Evolutionary conservation across 2,113 vertebrate species (phyloP).

Genomic region (Notarius lentiginosus): DNA sequence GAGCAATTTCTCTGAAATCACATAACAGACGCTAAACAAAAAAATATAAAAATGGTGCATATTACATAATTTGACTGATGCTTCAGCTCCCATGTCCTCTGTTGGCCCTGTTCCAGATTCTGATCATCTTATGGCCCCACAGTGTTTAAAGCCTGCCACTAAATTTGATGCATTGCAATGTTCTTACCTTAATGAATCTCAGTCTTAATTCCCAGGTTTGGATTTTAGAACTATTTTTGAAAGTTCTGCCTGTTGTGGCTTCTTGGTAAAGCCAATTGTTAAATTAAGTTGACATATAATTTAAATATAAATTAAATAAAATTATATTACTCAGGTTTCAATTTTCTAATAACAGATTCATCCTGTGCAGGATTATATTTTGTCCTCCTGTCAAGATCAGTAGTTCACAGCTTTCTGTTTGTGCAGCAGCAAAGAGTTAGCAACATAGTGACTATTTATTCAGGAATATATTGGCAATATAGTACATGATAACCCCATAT

Average conservation of each 20-base stretch:
- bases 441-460: too few relatives aligned
- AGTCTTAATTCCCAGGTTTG: not conserved
- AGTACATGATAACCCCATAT: too few relatives aligned
- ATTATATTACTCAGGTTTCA: not conserved
- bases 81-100: not conserved
- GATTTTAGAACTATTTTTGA: not conserved
- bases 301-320: not conserved
- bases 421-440: too few relatives aligned
- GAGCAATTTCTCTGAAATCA: slow-evolving; percentile 62
- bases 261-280: not conserved
- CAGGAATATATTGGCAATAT: too few relatives aligned
- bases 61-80: not conserved
- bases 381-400: too few relatives aligned
- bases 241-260: not conserved
- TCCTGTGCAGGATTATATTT: too few relatives aligned
- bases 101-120: not conserved
- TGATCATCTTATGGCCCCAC: not conserved
- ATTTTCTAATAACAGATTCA: too few relatives aligned
- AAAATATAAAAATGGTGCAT: not conserved
- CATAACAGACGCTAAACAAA: slow-evolving; percentile 13
- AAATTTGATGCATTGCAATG: not conserved
- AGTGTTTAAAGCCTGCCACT: not conserved
- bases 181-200: not conserved
- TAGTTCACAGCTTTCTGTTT: too few relatives aligned
- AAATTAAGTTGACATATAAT: not conserved